phyloP scores from a whole-genome alignment of 2,797 vertebrate genomes.

The Helostoma temminkii region DNA sequence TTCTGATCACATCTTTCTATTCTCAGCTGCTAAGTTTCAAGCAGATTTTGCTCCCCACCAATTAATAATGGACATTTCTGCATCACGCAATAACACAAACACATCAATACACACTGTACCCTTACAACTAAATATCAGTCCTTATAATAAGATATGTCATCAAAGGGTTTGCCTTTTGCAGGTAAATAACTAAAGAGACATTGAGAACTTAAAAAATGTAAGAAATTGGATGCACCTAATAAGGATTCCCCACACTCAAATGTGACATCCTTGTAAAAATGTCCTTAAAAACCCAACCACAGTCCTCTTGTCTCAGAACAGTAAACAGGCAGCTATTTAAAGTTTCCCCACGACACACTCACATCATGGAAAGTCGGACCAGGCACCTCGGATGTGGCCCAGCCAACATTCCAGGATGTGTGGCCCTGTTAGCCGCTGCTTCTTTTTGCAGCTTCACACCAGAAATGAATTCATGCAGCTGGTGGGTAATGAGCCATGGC shows the following conservation, averaged over 20 bases:
- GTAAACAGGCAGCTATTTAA: slow-evolving; percentile 83
- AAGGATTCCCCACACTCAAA: not conserved
- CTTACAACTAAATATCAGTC: not conserved
- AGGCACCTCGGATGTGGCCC: slow-evolving; percentile 73
- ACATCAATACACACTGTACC: not conserved
- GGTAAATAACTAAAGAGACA: too few species aligned
- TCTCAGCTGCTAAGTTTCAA: not conserved
- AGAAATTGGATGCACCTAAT: too few species aligned
- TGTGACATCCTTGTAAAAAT: not conserved
- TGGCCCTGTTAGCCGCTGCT: slow-evolving; percentile 50
- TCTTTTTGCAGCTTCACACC: slow-evolving; percentile 17
- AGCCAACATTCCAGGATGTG: slow-evolving; percentile 74
- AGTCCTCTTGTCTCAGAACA: slow-evolving; percentile 56
- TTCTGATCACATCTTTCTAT: not conserved
- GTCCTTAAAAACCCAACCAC: slow-evolving; percentile 24
- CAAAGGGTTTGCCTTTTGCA: not conserved
- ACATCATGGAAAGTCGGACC: slow-evolving; percentile 84
- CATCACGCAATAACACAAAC: not conserved
- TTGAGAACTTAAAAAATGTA: too few species aligned
- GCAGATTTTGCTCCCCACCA: slow-evolving; percentile 6
- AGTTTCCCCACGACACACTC: slow-evolving; percentile 71
- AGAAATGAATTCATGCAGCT: slow-evolving; percentile 43
- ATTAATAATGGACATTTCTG: too few species aligned
- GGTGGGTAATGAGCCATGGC: slow-evolving; percentile 42
- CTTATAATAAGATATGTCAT: not conserved